Evolutionary conservation across 2,113 vertebrate species (phyloP), one percentile per base, ranked within the genome.

Genomic region (Megaptera novaeangliae): DNA sequence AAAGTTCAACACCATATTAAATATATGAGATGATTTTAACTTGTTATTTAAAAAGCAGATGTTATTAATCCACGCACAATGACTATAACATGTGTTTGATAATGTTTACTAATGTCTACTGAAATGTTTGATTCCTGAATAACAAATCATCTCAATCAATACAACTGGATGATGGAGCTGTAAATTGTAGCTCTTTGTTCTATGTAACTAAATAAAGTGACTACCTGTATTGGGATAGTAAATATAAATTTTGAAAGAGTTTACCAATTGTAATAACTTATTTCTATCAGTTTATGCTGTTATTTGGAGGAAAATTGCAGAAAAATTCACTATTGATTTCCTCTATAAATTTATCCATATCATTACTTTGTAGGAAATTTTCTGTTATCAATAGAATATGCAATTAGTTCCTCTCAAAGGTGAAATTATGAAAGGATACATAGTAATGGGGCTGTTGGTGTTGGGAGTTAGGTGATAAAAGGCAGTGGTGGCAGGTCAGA

Each of bases 61-160:
- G 12, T 89, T 96, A 87, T 13, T 39, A 55, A 21, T 72, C n/a
- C 46, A 49, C 5, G 82, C 11, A 29, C 25, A 81, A 5, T 95
- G 17, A 29, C 68, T 46, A 12, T 93, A 91, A n/a, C n/a, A 44
- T 69, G 10, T 31, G 27, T 90, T 87, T 63, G 83, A 29, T 74
- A 87, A 31, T 92, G 23, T 89, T 97, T 93, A 66, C n/a, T 66
- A 46, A 74, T 81, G n/a, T 61, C 77, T 91, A 72, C 57, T 89
- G 91, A 95, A 31, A 72, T 74, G 29, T 88, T 7, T 80, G 11
- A 61, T 94, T 95, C 96, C 55, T 57, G 27, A 96, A 80, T 93
- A 77, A 81, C 41, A 94, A 20, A 64, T 87, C 7, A 93, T 82
- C 2, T 18, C 63, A 8, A 64, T 91, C 36, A 59, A 15, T 78